Percentiles rank a stretch among this genome's conserved stretches.
Evolutionary conservation across 2,888 invertebrate species (phyloP).

Genomic region (Macrophya alboannulata): DNA sequence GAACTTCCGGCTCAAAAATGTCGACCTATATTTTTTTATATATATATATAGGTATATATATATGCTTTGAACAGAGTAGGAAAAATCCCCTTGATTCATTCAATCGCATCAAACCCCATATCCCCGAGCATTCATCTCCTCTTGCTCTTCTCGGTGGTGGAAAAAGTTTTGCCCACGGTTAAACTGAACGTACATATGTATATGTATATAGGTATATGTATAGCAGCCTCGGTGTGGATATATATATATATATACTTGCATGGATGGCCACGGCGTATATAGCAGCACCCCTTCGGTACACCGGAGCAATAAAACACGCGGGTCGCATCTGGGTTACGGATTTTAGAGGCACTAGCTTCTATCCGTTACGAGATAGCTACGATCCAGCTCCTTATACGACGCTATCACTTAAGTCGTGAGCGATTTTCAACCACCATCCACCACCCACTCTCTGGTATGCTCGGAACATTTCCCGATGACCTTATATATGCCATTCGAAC

Average conservation of each 20-base stretch:
- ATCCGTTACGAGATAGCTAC: conserved; percentile 45
- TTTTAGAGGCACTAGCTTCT: conserved; percentile 74
- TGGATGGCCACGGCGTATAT: conserved; percentile 68
- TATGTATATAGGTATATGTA: not conserved
- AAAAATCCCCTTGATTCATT: conserved; percentile 46
- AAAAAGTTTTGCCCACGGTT: conserved; percentile 38
- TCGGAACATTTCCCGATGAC: conserved; percentile 30
- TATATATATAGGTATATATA: too few relatives aligned
- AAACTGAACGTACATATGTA: conserved; percentile 17
- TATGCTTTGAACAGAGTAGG: too few relatives aligned
- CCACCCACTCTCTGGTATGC: conserved; percentile 30
- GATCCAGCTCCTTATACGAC: conserved; percentile 61
- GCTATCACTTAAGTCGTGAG: conserved; percentile 67
- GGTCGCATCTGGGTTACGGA: conserved; percentile 78
- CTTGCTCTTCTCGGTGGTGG: not conserved
- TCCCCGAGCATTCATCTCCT: conserved; percentile 54
- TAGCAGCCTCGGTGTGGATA: conserved; percentile 24
- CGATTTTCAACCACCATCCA: conserved; percentile 68
- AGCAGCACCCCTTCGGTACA: conserved; percentile 42
- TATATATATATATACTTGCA: not conserved
- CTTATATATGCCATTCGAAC: not conserved
- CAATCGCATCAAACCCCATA: conserved; percentile 55
- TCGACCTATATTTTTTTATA: too few relatives aligned
- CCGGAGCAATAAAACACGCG: conserved; percentile 77
- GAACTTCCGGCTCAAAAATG: conserved; percentile 18